These are phyloP conservation scores for Rhingia campestris DNA, from an alignment of 2,888 invertebrate genomes.

Conservation along the genomic window DNA sequence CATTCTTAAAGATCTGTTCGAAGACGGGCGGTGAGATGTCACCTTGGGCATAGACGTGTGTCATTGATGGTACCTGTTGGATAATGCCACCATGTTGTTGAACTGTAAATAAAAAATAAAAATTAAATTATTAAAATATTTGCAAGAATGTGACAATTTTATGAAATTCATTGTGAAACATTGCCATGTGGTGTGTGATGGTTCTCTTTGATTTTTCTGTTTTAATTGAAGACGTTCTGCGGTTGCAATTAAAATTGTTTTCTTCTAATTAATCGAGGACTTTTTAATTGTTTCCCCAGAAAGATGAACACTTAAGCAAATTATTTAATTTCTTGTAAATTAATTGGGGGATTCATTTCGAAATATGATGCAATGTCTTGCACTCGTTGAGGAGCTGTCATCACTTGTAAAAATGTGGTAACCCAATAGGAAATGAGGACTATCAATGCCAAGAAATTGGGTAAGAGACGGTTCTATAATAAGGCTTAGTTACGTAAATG, in stretches of 20 bases:
- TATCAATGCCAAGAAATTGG: neutral
- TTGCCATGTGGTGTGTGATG: slow-evolving; percentile 12
- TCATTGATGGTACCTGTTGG: slow-evolving; percentile 80
- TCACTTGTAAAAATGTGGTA: neutral
- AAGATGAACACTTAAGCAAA: neutral
- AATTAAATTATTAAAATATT: slow-evolving; percentile 19
- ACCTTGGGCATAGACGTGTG: slow-evolving; percentile 86
- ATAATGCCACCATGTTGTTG: slow-evolving; percentile 78
- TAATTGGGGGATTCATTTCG: slow-evolving; percentile 1
- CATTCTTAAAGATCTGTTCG: slow-evolving; percentile 97
- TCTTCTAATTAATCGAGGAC: slow-evolving; percentile 19
- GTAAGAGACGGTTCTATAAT: neutral
- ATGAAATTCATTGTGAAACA: slow-evolving; percentile 10
- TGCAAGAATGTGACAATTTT: neutral
- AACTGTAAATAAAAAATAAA: slow-evolving; percentile 77
- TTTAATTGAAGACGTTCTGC: slow-evolving; percentile 24
- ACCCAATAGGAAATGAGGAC: neutral
- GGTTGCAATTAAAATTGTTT: slow-evolving; percentile 21
- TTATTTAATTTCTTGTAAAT: slow-evolving; percentile 1
- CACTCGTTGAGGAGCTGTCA: slow-evolving; percentile 4
- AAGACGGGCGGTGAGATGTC: slow-evolving; percentile 96
- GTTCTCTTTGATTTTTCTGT: neutral
- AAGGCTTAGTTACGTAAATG: neutral
- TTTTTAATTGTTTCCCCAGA: neutral
- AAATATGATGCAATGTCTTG: slow-evolving; percentile 1